Percentiles rank a stretch among this genome's conserved stretches.
Conservation (phyloP, 2,797 vertebrate genomes). For the Sphenopsis melanotis region DNA sequence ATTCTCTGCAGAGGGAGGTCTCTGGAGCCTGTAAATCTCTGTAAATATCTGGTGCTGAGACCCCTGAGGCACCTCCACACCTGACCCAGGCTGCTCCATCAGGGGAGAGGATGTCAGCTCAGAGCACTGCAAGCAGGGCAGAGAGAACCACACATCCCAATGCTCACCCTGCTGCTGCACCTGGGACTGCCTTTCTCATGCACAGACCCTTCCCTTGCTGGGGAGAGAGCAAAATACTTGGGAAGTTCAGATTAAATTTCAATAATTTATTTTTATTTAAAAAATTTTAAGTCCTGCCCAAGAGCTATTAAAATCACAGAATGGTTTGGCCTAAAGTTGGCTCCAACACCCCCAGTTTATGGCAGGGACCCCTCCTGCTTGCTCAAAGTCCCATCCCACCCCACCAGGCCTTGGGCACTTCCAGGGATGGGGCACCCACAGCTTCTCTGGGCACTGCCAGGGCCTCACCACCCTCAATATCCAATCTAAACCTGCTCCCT, state of each 20-base stretch:
- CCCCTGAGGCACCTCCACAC: neutral
- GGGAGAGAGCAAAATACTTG: neutral
- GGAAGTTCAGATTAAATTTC: neutral
- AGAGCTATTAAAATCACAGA: neutral
- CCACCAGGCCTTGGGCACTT: neutral
- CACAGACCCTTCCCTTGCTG: neutral
- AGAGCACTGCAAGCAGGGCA: neutral
- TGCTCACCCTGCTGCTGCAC: neutral
- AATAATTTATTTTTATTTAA: neutral
- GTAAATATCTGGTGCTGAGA: neutral
- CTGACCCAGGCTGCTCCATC: neutral
- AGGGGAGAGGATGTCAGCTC: neutral
- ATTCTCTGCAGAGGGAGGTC: neutral
- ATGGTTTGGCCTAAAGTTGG: neutral
- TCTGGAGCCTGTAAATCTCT: neutral
- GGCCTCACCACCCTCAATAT: neutral
- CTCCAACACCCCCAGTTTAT: neutral
- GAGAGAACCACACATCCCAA: neutral
- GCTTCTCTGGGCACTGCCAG: neutral
- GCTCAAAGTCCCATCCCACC: neutral
- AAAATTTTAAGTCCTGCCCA: neutral
- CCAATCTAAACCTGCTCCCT: neutral
- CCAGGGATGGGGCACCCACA: neutral
- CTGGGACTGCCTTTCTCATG: neutral
- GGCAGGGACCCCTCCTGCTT: neutral